phyloP scores from a whole-genome alignment of 2,888 invertebrate genomes.

The Philereme transversata region DNA sequence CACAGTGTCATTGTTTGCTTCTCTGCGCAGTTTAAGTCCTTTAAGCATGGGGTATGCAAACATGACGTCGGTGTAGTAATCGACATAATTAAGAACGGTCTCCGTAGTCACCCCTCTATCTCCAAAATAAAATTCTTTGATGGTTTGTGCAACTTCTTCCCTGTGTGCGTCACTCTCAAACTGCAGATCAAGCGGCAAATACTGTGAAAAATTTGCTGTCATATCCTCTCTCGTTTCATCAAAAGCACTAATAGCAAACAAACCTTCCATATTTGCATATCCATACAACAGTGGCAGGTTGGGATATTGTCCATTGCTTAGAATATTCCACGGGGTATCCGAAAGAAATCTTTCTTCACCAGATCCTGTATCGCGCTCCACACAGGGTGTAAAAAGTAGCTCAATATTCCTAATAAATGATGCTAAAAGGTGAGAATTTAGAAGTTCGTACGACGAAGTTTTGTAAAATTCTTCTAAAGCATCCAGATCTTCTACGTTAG shows the following conservation, averaged over 20 bases:
- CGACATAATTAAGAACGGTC: constrained; percentile 11
- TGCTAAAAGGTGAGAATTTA: neutral
- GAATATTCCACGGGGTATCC: constrained; percentile 12
- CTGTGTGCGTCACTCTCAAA: constrained; percentile 29
- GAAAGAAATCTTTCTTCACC: constrained; percentile 17
- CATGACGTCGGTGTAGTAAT: constrained; percentile 18
- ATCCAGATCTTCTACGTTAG: constrained; percentile 24
- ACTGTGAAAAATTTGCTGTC: constrained; percentile 31
- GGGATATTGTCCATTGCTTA: constrained; percentile 19
- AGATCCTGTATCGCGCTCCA: constrained; percentile 20
- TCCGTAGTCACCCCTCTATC: constrained; percentile 7
- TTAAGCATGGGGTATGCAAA: constrained; percentile 15
- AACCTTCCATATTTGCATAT: constrained; percentile 17
- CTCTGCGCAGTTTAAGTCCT: constrained; percentile 6
- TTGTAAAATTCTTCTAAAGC: constrained; percentile 35
- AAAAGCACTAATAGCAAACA: neutral
- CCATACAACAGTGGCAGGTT: constrained; percentile 17
- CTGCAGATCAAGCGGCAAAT: constrained; percentile 42
- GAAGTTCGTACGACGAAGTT: constrained; percentile 16
- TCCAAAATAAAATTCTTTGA: constrained; percentile 32
- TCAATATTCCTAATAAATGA: constrained; percentile 2
- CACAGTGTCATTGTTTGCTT: constrained; percentile 2
- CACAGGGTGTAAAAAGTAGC: constrained; percentile 20
- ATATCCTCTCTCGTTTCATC: constrained; percentile 8
- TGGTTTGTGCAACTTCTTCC: constrained; percentile 28